Percentiles rank a stretch among this genome's conserved stretches.
These are phyloP conservation scores for Knipowitschia caucasica DNA, from an alignment of 2,797 vertebrate species.

Conservation along the genomic window DNA sequence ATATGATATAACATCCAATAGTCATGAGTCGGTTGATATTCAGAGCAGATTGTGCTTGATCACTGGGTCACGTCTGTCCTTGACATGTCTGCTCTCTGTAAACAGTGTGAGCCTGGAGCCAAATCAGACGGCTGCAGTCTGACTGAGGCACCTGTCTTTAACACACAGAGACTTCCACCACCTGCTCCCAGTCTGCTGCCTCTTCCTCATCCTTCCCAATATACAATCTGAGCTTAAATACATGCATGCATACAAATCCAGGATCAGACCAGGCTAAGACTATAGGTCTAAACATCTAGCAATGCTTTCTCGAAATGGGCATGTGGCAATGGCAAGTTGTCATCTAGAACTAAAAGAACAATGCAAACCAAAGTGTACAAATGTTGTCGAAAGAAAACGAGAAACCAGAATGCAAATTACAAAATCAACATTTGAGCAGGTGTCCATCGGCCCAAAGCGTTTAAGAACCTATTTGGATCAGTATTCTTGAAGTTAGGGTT, in stretches of 20 bases:
- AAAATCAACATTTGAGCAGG: too few relatives aligned
- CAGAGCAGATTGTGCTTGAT: slow-evolving; percentile 2
- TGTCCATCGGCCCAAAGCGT: not conserved
- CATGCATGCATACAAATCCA: slow-evolving; percentile 44
- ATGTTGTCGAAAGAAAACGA: too few relatives aligned
- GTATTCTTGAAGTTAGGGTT: not conserved
- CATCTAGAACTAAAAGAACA: not conserved
- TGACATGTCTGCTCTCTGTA: slow-evolving; percentile 17
- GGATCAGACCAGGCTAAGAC: not conserved
- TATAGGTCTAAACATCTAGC: not conserved
- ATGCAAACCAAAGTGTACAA: too few relatives aligned
- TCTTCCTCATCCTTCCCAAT: slow-evolving; percentile 45
- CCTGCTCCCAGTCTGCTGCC: slow-evolving; percentile 44
- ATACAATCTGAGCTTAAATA: slow-evolving; percentile 30
- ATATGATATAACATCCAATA: too few relatives aligned
- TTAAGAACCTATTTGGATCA: too few relatives aligned
- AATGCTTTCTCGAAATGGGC: not conserved
- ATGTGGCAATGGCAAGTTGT: not conserved
- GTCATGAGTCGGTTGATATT: not conserved
- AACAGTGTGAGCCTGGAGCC: slow-evolving; percentile 38
- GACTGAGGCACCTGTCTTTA: slow-evolving; percentile 49
- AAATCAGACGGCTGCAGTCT: slow-evolving; percentile 46
- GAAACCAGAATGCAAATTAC: too few relatives aligned
- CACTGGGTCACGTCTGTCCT: slow-evolving; percentile 7
- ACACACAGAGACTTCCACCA: slow-evolving; percentile 50